Conservation (phyloP, 2,888 invertebrate species). For the Cerastis rubricosa region DNA sequence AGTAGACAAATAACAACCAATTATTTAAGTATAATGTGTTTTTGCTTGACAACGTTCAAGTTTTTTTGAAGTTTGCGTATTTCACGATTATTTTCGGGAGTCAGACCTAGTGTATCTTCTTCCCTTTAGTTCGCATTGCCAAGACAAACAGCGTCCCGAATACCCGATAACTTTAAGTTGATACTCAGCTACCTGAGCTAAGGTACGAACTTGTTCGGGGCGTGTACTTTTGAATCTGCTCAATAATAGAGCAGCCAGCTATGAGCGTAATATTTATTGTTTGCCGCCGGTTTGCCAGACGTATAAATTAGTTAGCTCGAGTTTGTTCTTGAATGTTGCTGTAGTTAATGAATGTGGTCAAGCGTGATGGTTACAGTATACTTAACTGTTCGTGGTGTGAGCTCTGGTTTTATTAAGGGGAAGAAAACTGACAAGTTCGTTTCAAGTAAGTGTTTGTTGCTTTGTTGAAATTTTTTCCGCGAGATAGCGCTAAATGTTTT, state of each 20-base stretch:
- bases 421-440: not conserved
- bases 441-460: not conserved
- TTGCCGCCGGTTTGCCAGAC: not conserved
- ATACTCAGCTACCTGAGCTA: constrained; percentile 46
- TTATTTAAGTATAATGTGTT: not conserved
- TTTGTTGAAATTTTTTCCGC: not conserved
- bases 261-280: constrained; percentile 20
- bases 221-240: constrained; percentile 23
- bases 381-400: not conserved
- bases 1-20: not conserved
- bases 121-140: rapidly evolving
- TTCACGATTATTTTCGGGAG: not conserved
- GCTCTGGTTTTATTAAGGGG: not conserved
- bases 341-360: not conserved
- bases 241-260: constrained; percentile 38
- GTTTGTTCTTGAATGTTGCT: constrained; percentile 14
- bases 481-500: not conserved
- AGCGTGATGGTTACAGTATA: not conserved
- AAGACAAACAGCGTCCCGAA: constrained; percentile 52
- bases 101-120: constrained; percentile 18
- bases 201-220: constrained; percentile 47
- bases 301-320: constrained; percentile 22
- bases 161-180: constrained; percentile 51
- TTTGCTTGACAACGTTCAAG: not conserved
- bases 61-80: too few species aligned